These are phyloP conservation scores for Myripristis murdjan DNA, from an alignment of 2,797 vertebrate genomes.

Conservation along the genomic window DNA sequence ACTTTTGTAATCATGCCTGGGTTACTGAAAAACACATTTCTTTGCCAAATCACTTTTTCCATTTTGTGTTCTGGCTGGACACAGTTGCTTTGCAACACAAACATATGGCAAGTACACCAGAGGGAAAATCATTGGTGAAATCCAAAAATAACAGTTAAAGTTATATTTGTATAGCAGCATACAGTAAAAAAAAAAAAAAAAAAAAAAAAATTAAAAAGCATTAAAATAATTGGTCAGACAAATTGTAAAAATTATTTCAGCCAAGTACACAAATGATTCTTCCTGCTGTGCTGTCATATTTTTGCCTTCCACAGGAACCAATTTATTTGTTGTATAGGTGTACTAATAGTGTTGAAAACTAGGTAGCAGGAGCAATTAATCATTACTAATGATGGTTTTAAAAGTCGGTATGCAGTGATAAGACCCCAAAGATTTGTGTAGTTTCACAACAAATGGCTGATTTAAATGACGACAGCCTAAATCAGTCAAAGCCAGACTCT, in stretches of 20 bases:
- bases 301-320: conserved; percentile 19
- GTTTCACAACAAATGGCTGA: conserved; percentile 41
- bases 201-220: conserved; percentile 15
- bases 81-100: conserved; percentile 24
- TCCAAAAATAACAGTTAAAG: conserved; percentile 7
- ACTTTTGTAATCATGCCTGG: background rate
- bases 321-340: conserved; percentile 2
- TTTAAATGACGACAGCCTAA: conserved; percentile 59
- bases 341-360: conserved; percentile 17
- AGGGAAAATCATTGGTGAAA: background rate
- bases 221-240: conserved; percentile 6
- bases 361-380: conserved; percentile 35
- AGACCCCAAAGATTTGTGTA: conserved; percentile 26
- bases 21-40: conserved; percentile 3
- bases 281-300: background rate
- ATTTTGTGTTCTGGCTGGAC: conserved; percentile 19
- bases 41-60: conserved; percentile 25
- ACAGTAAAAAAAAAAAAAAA: no score
- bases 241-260: conserved; percentile 1
- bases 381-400: conserved; percentile 31
- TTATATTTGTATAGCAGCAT: background rate
- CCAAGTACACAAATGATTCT: conserved; percentile 26
- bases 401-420: conserved; percentile 33
- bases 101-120: background rate
- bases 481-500: conserved; percentile 78